A percentile compares a stretch with the other conserved stretches of the same genome.
These are phyloP conservation scores for Teleogryllus occipitalis DNA, from an alignment of 1,140 invertebrate species.

Conservation along the genomic window DNA sequence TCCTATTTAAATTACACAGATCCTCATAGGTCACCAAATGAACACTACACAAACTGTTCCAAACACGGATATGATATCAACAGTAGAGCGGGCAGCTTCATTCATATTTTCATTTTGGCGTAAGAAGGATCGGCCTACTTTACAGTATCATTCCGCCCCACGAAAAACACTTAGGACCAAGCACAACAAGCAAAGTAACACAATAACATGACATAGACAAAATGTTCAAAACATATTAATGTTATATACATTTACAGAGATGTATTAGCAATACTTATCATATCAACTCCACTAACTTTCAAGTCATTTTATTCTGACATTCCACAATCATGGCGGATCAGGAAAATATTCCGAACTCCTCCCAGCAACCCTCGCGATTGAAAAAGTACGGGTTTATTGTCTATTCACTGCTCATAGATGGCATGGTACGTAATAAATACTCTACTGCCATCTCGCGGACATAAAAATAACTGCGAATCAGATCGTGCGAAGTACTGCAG, in stretches of 20 bases:
- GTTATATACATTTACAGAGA: not conserved
- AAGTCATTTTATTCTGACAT: not conserved
- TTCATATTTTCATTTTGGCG: slow-evolving; percentile 14
- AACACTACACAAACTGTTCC: not conserved
- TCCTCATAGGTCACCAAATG: not conserved
- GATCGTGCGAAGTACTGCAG: no score
- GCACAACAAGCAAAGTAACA: not conserved
- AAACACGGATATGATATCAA: not conserved
- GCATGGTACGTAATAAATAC: not conserved
- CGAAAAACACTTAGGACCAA: slow-evolving; percentile 11
- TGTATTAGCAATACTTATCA: not conserved
- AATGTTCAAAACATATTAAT: not conserved
- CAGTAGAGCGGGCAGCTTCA: slow-evolving; percentile 2
- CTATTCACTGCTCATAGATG: not conserved
- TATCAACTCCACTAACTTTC: not conserved
- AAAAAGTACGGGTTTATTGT: not conserved
- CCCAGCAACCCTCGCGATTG: not conserved
- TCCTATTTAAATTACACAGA: not conserved
- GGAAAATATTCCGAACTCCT: not conserved
- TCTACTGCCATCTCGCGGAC: not conserved
- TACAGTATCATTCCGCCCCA: slow-evolving; percentile 16
- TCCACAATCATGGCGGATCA: slow-evolving; percentile 13
- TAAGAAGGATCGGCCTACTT: slow-evolving; percentile 12
- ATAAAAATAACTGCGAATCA: no score
- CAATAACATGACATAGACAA: not conserved